phyloP scores from a whole-genome alignment of 2,797 vertebrate genomes.

The Sebastes itinus region DNA sequence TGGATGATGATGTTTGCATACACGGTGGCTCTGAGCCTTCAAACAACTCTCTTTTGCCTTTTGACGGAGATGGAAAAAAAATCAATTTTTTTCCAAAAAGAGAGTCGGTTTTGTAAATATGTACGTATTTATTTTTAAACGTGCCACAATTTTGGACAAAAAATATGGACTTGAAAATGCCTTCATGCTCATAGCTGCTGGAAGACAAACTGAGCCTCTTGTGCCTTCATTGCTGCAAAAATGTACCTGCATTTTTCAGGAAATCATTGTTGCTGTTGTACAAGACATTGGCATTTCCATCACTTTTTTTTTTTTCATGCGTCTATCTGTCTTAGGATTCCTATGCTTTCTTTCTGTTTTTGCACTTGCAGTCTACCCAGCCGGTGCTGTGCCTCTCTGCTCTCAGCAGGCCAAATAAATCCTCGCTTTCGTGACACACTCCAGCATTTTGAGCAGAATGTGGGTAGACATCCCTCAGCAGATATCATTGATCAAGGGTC shows the following conservation, averaged over 20 bases:
- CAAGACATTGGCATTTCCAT: background rate
- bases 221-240: background rate
- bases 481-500: slow-evolving; percentile 55
- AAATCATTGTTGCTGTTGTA: background rate
- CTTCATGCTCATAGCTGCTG: background rate
- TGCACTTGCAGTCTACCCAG: slow-evolving; percentile 22
- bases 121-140: too few relatives aligned
- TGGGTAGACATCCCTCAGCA: slow-evolving; percentile 43
- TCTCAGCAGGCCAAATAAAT: slow-evolving; percentile 43
- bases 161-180: too few relatives aligned
- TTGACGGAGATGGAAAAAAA: too few relatives aligned
- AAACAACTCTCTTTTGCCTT: too few relatives aligned
- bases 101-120: too few relatives aligned
- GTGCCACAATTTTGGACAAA: too few relatives aligned
- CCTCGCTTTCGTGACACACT: slow-evolving; percentile 31
- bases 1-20: too few relatives aligned
- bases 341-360: background rate
- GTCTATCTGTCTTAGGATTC: background rate
- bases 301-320: background rate
- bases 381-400: slow-evolving; percentile 10
- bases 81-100: too few relatives aligned
- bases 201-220: background rate
- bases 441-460: slow-evolving; percentile 37
- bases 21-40: too few relatives aligned
- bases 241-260: background rate